These are phyloP conservation scores for Thelaira solivaga DNA, from an alignment of 2,888 invertebrate genomes.

Conservation along the genomic window DNA sequence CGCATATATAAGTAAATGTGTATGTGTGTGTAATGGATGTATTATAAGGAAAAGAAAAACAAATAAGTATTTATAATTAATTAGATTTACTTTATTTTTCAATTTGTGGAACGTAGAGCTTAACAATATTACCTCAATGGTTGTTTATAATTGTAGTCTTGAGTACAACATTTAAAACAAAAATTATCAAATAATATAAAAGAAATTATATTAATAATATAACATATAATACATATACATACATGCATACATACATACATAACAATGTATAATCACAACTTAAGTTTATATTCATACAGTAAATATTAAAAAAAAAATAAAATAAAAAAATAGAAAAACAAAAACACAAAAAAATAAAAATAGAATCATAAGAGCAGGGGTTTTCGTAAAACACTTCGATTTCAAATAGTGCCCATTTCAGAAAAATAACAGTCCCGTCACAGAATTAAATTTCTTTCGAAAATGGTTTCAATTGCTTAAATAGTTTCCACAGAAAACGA, in stretches of 20 bases:
- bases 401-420: no score
- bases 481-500: no score
- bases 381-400: no score
- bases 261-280: constrained; percentile 33
- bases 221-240: no score
- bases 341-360: constrained; percentile 22
- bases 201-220: constrained; percentile 35
- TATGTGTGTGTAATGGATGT: not conserved
- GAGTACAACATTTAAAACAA: constrained; percentile 60
- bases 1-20: not conserved
- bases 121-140: constrained; percentile 63
- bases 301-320: constrained; percentile 21
- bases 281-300: constrained; percentile 44
- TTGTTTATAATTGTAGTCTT: constrained; percentile 63
- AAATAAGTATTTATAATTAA: constrained; percentile 9
- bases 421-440: no score
- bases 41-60: not conserved
- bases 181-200: constrained; percentile 48
- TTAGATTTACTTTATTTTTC: constrained; percentile 34
- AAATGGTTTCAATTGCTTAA: no score
- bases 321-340: not conserved
- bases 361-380: no score
- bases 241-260: no score
- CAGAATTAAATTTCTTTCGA: no score
- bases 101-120: constrained; percentile 61